Conservation (phyloP, 2,113 vertebrate species). For the Caranx melampygus region DNA sequence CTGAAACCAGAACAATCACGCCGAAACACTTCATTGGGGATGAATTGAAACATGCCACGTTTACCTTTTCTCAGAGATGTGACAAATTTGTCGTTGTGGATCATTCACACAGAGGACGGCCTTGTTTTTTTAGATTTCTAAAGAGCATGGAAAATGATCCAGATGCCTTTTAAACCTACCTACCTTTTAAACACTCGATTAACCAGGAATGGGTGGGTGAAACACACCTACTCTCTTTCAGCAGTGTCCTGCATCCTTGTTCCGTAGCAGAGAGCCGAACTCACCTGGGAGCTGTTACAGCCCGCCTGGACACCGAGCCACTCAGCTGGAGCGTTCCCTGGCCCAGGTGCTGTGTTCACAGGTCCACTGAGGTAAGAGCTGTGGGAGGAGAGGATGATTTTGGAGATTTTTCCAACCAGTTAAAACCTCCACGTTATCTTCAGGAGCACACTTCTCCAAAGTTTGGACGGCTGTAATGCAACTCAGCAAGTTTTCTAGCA, state of each 20-base stretch:
- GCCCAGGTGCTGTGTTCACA: constrained; percentile 45
- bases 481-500: neutral
- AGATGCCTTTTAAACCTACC: constrained; percentile 3
- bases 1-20: constrained; percentile 60
- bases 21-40: constrained; percentile 62
- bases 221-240: constrained; percentile 35
- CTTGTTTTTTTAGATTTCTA: constrained; percentile 7
- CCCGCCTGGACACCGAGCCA: constrained; percentile 43
- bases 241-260: constrained; percentile 29
- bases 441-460: constrained; percentile 27
- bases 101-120: constrained; percentile 11
- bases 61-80: constrained; percentile 52
- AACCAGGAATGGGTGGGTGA: constrained; percentile 12
- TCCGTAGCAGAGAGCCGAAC: constrained; percentile 25
- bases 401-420: constrained; percentile 15
- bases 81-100: constrained; percentile 49
- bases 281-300: constrained; percentile 49
- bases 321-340: constrained; percentile 37
- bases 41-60: constrained; percentile 41
- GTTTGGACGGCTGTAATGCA: constrained; percentile 10
- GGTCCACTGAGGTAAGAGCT: constrained; percentile 6
- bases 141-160: constrained; percentile 18
- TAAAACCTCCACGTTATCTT: constrained; percentile 16
- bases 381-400: constrained; percentile 7
- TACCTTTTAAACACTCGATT: constrained; percentile 5